Evolutionary conservation across 1,140 invertebrate genomes (phyloP), one percentile per base, ranked within the genome.

Genomic region (Calliopsis andreniformis): DNA sequence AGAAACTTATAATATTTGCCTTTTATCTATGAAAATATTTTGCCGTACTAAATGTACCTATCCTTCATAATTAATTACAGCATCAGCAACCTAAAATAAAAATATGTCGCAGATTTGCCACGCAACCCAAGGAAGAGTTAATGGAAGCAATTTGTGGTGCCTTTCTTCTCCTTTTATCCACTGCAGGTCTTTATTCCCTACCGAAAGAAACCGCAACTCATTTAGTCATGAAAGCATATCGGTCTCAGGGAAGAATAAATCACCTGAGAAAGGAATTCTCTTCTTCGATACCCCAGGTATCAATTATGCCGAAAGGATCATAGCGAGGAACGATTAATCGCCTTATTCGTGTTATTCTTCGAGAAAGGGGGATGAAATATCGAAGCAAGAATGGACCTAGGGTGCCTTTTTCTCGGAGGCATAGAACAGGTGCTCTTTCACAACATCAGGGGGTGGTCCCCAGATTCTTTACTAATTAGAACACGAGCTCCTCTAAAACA

Each of bases 391-490:
- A 2, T 16, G 30, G 18, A 49, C n/a, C 45, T 14, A 47, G 45
- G 18, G 45, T 47, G 45, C 3, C 45, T n/a, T n/a, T 47, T 3
- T 14, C 0, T 10, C 8, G 2, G 3, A n/a, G 12, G 16, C 6
- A 3, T 23, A 23, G 62, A 73, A 35, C 71, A 75, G 71, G 42
- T 75, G 71, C 62, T 30, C 63, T 56, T 67, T 67, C 71, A n/a
- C 35, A 67, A 55, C 23, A 45, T 47, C 14, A 3, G 10, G 16
- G 16, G 25, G 23, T 32, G 16, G 23, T 16, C 10, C 14, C 47
- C 56, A 56, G 25, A 45, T 76, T 75, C 73, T 77, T 78, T 87
- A 83, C 84, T 87, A 86, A 87, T 84, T 83, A 87, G 78, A 81
- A 67, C 72, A 51, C 43, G 71, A 76, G 70, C 76, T 83, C 81